These are phyloP conservation scores for Zaprionus davidi DNA, from an alignment of 1,140 invertebrate species.

Conservation along the genomic window DNA sequence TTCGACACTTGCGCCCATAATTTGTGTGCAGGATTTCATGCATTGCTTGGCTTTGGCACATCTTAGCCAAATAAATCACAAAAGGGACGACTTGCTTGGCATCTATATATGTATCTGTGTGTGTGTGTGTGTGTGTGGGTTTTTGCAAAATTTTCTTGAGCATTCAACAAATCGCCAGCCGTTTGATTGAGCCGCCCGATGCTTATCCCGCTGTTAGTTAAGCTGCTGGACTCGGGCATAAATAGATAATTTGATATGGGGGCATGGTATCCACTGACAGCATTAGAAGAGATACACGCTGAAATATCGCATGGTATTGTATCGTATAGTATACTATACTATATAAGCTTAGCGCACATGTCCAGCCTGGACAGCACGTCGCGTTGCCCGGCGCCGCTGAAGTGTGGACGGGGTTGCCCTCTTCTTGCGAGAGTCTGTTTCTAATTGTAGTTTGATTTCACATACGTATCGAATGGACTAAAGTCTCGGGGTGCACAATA, in stretches of 20 bases:
- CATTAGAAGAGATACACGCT: slow-evolving; percentile 56
- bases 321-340: background rate
- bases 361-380: background rate
- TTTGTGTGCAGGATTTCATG: slow-evolving; percentile 71
- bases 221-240: slow-evolving; percentile 52
- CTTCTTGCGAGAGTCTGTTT: slow-evolving; percentile 48
- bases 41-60: slow-evolving; percentile 68
- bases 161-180: slow-evolving; percentile 65
- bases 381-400: slow-evolving; percentile 24
- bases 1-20: slow-evolving; percentile 56
- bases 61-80: slow-evolving; percentile 80
- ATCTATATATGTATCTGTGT: slow-evolving; percentile 25
- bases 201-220: slow-evolving; percentile 79
- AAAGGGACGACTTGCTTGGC: slow-evolving; percentile 45
- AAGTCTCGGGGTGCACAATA: slow-evolving; percentile 43
- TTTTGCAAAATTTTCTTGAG: slow-evolving; percentile 32
- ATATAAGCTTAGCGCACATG: background rate
- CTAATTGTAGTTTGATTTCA: slow-evolving; percentile 81
- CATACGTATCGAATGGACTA: slow-evolving; percentile 75
- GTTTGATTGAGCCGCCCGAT: slow-evolving; percentile 66
- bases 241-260: slow-evolving; percentile 73
- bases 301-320: background rate
- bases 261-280: slow-evolving; percentile 30
- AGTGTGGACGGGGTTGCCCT: slow-evolving; percentile 14
- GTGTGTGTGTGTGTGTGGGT: slow-evolving; percentile 43